Percentiles rank a stretch among this genome's conserved stretches.
phyloP scores from a whole-genome alignment of 2,888 invertebrate genomes.

The Hemaris fuciformis region DNA sequence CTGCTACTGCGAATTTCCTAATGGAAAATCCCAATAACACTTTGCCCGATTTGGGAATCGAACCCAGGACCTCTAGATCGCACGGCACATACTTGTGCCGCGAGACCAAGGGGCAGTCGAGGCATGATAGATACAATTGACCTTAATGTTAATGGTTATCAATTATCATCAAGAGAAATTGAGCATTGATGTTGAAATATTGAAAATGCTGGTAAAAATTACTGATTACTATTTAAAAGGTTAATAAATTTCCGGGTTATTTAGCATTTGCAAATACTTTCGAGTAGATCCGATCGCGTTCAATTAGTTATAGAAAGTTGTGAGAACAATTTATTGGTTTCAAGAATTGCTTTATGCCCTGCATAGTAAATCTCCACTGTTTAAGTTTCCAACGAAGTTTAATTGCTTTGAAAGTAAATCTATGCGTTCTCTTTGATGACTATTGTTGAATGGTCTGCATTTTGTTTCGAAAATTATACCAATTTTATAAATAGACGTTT shows the following conservation, averaged over 20 bases:
- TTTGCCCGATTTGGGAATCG: too few species aligned
- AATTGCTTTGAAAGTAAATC: constrained; percentile 1
- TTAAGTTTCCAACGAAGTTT: not conserved
- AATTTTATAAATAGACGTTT: not conserved
- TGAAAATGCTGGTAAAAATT: too few species aligned
- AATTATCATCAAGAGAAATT: too few species aligned
- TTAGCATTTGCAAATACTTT: not conserved
- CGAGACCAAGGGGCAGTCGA: too few species aligned
- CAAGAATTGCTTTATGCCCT: not conserved
- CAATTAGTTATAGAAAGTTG: not conserved
- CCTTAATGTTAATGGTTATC: too few species aligned
- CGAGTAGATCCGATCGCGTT: not conserved
- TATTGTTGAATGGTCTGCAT: not conserved
- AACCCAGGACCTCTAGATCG: too few species aligned
- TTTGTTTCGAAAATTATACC: not conserved
- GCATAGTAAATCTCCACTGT: not conserved
- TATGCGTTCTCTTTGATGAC: not conserved
- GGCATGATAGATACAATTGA: too few species aligned
- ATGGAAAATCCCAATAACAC: too few species aligned
- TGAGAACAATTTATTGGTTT: not conserved
- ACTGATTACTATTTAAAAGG: too few species aligned
- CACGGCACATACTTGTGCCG: too few species aligned
- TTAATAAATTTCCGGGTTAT: not conserved
- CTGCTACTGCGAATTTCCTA: too few species aligned
- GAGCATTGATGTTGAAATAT: too few species aligned